Percentiles rank a stretch among this genome's conserved stretches.
These are phyloP conservation scores for Seriola dumerili DNA, from an alignment of 2,113 vertebrate species.

Conservation along the genomic window DNA sequence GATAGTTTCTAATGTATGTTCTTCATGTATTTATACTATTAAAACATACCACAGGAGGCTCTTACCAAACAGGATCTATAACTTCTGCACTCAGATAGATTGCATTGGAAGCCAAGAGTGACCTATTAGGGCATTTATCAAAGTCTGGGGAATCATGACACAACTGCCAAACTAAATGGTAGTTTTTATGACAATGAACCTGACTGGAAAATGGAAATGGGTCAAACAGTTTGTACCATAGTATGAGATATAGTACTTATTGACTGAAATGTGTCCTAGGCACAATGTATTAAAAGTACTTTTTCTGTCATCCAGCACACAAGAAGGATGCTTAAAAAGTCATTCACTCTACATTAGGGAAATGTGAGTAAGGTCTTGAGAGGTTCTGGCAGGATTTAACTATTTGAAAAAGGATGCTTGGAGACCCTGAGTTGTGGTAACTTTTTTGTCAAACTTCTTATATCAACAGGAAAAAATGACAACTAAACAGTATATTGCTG, in stretches of 20 bases:
- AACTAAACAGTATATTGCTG: too few relatives aligned
- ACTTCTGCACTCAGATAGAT: too few relatives aligned
- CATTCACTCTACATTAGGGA: too few relatives aligned
- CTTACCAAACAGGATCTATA: slow-evolving; percentile 1
- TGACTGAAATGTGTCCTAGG: neutral
- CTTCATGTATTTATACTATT: neutral
- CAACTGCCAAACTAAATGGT: neutral
- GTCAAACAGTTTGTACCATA: neutral
- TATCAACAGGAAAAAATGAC: too few relatives aligned
- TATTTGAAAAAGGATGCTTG: too few relatives aligned
- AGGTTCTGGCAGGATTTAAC: too few relatives aligned
- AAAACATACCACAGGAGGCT: neutral
- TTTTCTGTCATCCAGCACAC: neutral
- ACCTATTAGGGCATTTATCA: neutral
- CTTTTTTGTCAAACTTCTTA: too few relatives aligned
- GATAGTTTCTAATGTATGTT: neutral
- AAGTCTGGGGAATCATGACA: slow-evolving; percentile 8
- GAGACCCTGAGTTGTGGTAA: too few relatives aligned
- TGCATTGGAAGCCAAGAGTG: neutral
- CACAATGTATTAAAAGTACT: neutral
- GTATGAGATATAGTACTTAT: neutral
- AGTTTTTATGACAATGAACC: slow-evolving; percentile 21
- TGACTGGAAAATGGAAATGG: neutral
- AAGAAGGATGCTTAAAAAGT: too few relatives aligned
- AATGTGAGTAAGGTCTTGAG: too few relatives aligned